phyloP scores from a whole-genome alignment of 92 coral and sea anemone species.

The Pocillopora grandis region DNA sequence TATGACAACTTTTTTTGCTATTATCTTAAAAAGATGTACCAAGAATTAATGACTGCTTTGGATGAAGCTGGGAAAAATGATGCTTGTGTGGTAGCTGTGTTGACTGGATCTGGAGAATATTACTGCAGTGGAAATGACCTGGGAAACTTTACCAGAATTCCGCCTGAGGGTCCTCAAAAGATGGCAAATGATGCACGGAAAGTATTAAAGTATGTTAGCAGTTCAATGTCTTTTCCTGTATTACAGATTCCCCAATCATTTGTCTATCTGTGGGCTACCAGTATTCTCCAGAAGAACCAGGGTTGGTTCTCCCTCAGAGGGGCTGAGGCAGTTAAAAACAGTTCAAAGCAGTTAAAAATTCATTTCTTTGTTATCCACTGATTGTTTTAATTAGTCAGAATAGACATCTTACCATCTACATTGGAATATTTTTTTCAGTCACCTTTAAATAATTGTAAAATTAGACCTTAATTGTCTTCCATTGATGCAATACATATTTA shows the following conservation, averaged over 20 bases:
- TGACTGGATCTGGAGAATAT: slow-evolving; percentile 94
- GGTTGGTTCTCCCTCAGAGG: too few relatives aligned
- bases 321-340: too few relatives aligned
- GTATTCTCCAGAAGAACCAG: too few relatives aligned
- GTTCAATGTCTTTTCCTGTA: not conserved
- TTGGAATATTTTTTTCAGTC: too few relatives aligned
- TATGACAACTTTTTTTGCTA: not conserved
- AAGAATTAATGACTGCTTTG: slow-evolving; percentile 83
- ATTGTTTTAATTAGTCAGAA: too few relatives aligned
- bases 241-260: not conserved
- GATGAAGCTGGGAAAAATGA: slow-evolving; percentile 86
- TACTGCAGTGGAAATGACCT: slow-evolving; percentile 97
- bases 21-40: slow-evolving; percentile 75
- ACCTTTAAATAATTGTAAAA: too few relatives aligned
- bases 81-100: slow-evolving; percentile 78
- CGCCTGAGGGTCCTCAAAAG: slow-evolving; percentile 95
- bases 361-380: too few relatives aligned
- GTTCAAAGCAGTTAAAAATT: too few relatives aligned
- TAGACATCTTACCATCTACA: too few relatives aligned
- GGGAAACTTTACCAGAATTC: slow-evolving; percentile 88
- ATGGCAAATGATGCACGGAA: slow-evolving; percentile 85
- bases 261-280: too few relatives aligned
- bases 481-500: too few relatives aligned
- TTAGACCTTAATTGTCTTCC: too few relatives aligned
- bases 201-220: slow-evolving; percentile 64